phyloP scores from a whole-genome alignment of 1,140 invertebrate species.

The Aphidius gifuensis region DNA sequence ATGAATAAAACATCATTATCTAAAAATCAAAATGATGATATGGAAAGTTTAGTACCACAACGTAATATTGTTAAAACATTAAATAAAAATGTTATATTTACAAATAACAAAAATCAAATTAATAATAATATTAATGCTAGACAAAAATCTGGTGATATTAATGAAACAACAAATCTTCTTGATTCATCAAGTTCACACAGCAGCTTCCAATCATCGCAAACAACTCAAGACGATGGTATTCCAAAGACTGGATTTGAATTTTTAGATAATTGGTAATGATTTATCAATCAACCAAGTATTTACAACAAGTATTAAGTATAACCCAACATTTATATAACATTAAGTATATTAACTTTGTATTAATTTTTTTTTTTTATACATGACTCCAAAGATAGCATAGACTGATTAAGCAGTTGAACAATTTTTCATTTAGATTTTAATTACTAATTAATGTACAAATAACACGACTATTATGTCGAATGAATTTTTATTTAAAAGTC shows the following conservation, averaged over 20 bases:
- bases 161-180: conserved; percentile 43
- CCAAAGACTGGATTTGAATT: conserved; percentile 76
- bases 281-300: neutral
- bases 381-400: conserved; percentile 21
- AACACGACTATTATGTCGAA: too few species aligned
- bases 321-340: neutral
- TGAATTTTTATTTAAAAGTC: too few species aligned
- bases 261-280: conserved; percentile 66
- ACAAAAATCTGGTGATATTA: conserved; percentile 47
- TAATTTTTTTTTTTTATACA: conserved; percentile 9
- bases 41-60: conserved; percentile 40
- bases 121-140: conserved; percentile 38
- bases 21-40: conserved; percentile 41
- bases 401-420: conserved; percentile 5
- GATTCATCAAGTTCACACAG: conserved; percentile 46
- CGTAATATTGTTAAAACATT: conserved; percentile 25
- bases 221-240: conserved; percentile 53
- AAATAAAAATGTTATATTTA: conserved; percentile 27
- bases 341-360: neutral
- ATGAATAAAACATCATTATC: conserved; percentile 48
- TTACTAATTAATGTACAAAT: too few species aligned
- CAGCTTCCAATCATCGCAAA: conserved; percentile 44
- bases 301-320: neutral
- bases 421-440: too few species aligned
- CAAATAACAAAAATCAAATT: conserved; percentile 37